Conservation (phyloP, 2,113 vertebrate genomes). For the Paracanthobrama guichenoti region DNA sequence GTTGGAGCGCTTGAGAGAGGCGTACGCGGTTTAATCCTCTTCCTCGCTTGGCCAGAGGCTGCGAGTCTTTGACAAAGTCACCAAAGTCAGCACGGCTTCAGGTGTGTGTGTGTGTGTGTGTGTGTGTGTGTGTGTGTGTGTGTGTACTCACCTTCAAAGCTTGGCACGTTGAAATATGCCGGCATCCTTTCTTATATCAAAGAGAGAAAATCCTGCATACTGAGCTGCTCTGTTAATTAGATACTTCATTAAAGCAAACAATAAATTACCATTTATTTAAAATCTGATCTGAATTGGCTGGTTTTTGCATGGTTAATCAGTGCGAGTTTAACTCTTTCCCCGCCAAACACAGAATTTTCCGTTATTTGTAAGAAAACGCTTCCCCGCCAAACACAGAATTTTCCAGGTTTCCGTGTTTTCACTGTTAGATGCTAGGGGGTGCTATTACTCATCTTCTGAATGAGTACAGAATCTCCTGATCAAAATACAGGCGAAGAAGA, state of each 20-base stretch:
- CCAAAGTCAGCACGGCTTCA: conserved; percentile 60
- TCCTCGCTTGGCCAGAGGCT: conserved; percentile 41
- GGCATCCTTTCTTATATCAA: conserved; percentile 32
- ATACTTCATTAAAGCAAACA: conserved; percentile 5
- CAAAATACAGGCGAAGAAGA: no score
- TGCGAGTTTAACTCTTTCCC: no score
- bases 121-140: conserved; percentile 34
- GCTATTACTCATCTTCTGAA: no score
- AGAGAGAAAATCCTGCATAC: conserved; percentile 22
- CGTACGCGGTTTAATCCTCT: conserved; percentile 53
- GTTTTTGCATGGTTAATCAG: not conserved
- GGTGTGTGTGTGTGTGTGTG: conserved; percentile 45
- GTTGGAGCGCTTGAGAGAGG: conserved; percentile 34
- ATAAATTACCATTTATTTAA: conserved; percentile 6
- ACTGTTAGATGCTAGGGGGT: no score
- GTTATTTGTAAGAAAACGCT: no score
- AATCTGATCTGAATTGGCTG: not conserved
- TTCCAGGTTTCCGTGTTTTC: no score
- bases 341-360: no score
- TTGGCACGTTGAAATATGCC: conserved; percentile 39
- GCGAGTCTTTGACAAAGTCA: conserved; percentile 60
- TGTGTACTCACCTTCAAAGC: conserved; percentile 46
- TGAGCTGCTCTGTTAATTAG: conserved; percentile 29
- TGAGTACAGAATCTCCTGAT: no score
- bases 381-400: no score